These are phyloP conservation scores for Eidolon dupreanum DNA, from an alignment of 2,797 vertebrate genomes.

Conservation along the genomic window DNA sequence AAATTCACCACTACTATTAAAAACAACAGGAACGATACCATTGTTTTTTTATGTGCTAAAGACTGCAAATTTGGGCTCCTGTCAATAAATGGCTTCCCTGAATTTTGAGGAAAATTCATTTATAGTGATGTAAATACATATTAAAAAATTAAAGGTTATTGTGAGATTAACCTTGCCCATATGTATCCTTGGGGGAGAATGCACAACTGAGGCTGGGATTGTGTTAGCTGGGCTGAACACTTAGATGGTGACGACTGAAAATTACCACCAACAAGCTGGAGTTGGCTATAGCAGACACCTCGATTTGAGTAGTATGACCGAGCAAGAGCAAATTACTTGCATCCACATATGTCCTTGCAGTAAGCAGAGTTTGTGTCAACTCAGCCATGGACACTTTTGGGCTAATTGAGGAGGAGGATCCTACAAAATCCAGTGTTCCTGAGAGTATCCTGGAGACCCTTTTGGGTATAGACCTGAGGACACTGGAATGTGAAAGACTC, in stretches of 20 bases:
- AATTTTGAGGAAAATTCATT: too few species aligned
- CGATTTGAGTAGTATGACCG: not conserved
- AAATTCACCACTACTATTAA: too few species aligned
- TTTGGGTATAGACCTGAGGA: not conserved
- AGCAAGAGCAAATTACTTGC: not conserved
- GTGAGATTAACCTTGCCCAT: not conserved
- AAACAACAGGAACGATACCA: too few species aligned
- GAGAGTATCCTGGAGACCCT: not conserved
- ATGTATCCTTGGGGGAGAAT: not conserved
- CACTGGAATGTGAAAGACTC: not conserved
- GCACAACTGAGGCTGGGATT: not conserved
- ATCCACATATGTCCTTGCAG: accelerated
- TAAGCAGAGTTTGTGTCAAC: too few species aligned
- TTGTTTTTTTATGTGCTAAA: too few species aligned
- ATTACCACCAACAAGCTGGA: not conserved
- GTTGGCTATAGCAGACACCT: not conserved
- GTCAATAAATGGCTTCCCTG: too few species aligned
- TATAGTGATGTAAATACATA: too few species aligned
- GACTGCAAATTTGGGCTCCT: too few species aligned
- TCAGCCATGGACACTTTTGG: not conserved
- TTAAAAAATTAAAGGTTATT: not conserved
- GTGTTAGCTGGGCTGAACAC: not conserved
- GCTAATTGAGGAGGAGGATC: not conserved
- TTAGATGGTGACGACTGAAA: not conserved
- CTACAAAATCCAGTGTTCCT: not conserved